Evolutionary conservation across 2,888 invertebrate genomes (phyloP).

Genomic region (Apamea crenata): DNA sequence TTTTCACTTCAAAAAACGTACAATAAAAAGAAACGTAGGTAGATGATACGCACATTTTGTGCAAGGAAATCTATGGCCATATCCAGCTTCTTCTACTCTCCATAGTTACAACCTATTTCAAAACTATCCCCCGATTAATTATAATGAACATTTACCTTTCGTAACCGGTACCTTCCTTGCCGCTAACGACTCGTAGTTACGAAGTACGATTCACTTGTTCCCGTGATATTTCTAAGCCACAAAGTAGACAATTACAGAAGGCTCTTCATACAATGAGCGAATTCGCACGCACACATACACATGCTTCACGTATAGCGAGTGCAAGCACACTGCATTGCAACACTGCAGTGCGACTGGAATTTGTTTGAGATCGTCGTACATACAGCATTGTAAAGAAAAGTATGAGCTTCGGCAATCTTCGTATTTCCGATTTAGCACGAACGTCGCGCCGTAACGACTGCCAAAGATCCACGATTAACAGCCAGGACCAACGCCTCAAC

Average conservation of each 20-base stretch:
- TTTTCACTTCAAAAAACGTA: too few relatives aligned
- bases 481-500: too few relatives aligned
- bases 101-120: constrained; percentile 20
- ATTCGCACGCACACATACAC: background rate
- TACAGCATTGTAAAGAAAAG: too few relatives aligned
- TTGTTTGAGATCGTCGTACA: background rate
- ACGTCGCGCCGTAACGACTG: too few relatives aligned
- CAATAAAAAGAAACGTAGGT: background rate
- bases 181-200: constrained; percentile 34
- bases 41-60: background rate
- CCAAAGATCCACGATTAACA: too few relatives aligned
- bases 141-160: constrained; percentile 40
- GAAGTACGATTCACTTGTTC: constrained; percentile 23
- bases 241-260: background rate
- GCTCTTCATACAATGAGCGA: too few relatives aligned
- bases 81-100: constrained; percentile 12
- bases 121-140: constrained; percentile 43
- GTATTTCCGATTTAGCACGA: too few relatives aligned
- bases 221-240: constrained; percentile 3
- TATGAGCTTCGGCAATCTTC: too few relatives aligned
- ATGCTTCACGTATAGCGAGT: background rate
- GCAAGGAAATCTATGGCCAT: background rate
- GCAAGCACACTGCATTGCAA: background rate
- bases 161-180: constrained; percentile 3
- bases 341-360: background rate